A percentile compares a stretch with the other conserved stretches of the same genome.
These are phyloP conservation scores for Hepsetus odoe DNA, from an alignment of 2,113 vertebrate species.

Conservation along the genomic window DNA sequence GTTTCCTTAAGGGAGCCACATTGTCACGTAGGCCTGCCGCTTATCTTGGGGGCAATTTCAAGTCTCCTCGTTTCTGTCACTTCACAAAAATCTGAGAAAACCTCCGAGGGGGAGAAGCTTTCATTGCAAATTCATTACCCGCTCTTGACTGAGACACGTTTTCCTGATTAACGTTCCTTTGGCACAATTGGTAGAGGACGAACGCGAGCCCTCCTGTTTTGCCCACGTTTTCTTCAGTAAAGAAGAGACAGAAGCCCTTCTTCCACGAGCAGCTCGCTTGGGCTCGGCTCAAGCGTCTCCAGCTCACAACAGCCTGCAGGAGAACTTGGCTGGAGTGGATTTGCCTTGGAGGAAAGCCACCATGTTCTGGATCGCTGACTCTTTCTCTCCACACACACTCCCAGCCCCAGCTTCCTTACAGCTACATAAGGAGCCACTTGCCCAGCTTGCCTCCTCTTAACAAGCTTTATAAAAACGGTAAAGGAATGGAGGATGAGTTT, in stretches of 20 bases:
- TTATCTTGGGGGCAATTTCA: no score
- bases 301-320: not conserved
- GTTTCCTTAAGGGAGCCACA: no score
- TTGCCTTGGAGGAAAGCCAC: constrained; percentile 12
- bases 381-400: not conserved
- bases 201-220: not conserved
- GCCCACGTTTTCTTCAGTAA: not conserved
- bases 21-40: no score
- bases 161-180: not conserved
- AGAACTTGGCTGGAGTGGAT: constrained; percentile 1
- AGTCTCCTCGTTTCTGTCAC: no score
- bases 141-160: not conserved
- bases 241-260: constrained; percentile 3
- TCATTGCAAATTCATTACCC: not conserved
- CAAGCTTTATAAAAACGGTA: not conserved
- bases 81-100: no score
- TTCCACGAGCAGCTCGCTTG: not conserved
- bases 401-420: not conserved
- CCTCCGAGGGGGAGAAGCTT: not conserved
- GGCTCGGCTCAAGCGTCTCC: not conserved
- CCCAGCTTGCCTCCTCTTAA: constrained; percentile 1
- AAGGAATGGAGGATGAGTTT: not conserved
- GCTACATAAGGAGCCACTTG: not conserved
- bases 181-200: not conserved
- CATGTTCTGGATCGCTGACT: not conserved